Evolutionary conservation across 1,140 invertebrate species (phyloP).

Genomic region (Cotesia chilonis): DNA sequence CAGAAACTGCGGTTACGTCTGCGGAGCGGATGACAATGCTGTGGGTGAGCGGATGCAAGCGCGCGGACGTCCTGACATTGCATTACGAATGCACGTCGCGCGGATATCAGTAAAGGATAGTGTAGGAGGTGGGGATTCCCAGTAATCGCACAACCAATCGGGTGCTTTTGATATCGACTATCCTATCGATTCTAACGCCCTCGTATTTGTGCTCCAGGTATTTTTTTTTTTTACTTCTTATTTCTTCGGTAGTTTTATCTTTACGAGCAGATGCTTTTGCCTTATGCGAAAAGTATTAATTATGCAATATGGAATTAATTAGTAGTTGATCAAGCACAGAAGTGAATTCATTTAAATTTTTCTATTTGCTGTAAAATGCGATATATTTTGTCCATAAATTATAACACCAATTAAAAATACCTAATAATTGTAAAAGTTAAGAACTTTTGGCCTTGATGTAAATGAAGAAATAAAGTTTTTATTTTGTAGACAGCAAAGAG

Average conservation of each 20-base stretch:
- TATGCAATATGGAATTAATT: too few relatives aligned
- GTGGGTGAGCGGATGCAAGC: conserved; percentile 21
- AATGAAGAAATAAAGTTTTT: too few relatives aligned
- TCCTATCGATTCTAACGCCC: conserved; percentile 24
- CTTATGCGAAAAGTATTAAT: too few relatives aligned
- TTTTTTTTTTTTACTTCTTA: not conserved
- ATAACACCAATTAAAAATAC: too few relatives aligned
- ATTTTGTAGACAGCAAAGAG: too few relatives aligned
- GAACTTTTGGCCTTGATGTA: too few relatives aligned
- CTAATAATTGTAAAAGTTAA: too few relatives aligned
- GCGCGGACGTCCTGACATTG: conserved; percentile 19
- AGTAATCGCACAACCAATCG: conserved; percentile 23
- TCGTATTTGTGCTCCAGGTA: not conserved
- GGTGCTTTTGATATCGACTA: conserved; percentile 27
- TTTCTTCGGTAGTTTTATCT: not conserved
- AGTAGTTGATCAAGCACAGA: too few relatives aligned
- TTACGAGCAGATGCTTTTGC: not conserved
- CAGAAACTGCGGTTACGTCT: conserved; percentile 20
- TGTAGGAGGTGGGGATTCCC: not conserved
- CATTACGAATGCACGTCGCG: conserved; percentile 23
- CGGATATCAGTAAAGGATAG: conserved; percentile 30
- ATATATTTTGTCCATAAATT: too few relatives aligned
- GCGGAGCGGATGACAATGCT: conserved; percentile 17
- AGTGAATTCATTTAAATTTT: too few relatives aligned
- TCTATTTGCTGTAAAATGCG: too few relatives aligned